Evolutionary conservation across 2,113 vertebrate species (phyloP).

Genomic region (Lampris megalopsis): DNA sequence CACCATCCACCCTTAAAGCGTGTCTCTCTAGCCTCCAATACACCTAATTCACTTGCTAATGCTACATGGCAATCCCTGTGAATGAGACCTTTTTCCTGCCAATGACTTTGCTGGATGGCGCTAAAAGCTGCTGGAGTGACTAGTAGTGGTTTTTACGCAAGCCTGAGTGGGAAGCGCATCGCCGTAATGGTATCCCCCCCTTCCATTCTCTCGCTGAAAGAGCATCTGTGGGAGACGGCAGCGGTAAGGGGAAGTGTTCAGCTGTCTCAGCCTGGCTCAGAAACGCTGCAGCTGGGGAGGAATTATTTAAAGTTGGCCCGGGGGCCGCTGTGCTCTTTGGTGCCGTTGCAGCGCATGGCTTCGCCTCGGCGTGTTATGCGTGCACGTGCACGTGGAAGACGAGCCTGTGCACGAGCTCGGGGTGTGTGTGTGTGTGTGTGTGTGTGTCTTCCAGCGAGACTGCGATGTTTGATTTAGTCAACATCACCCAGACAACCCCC

Average conservation of each 20-base stretch:
- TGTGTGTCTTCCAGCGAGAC: conserved; percentile 50
- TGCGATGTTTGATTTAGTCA: conserved; percentile 65
- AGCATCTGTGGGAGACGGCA: conserved; percentile 51
- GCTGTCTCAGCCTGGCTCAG: conserved; percentile 34
- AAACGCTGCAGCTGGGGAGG: conserved; percentile 35
- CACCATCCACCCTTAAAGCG: neutral
- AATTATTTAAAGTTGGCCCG: conserved; percentile 48
- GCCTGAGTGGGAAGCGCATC: conserved; percentile 53
- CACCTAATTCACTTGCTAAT: conserved; percentile 40
- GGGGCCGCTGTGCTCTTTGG: conserved; percentile 53
- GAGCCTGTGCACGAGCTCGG: neutral
- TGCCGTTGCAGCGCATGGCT: conserved; percentile 22
- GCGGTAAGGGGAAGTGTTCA: conserved; percentile 37
- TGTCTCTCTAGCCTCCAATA: conserved; percentile 28
- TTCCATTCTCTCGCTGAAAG: conserved; percentile 30
- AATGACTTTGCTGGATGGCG: conserved; percentile 35
- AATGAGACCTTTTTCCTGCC: conserved; percentile 20
- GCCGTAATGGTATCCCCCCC: conserved; percentile 25
- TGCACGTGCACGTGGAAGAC: conserved; percentile 8
- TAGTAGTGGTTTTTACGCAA: conserved; percentile 45
- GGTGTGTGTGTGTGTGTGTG: neutral
- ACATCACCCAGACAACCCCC: conserved; percentile 55
- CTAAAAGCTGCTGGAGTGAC: conserved; percentile 53
- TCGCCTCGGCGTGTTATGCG: too few relatives aligned
- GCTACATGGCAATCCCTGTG: conserved; percentile 37